These are phyloP conservation scores for Rhagoletis pomonella DNA, from an alignment of 1,140 invertebrate species.

Conservation along the genomic window DNA sequence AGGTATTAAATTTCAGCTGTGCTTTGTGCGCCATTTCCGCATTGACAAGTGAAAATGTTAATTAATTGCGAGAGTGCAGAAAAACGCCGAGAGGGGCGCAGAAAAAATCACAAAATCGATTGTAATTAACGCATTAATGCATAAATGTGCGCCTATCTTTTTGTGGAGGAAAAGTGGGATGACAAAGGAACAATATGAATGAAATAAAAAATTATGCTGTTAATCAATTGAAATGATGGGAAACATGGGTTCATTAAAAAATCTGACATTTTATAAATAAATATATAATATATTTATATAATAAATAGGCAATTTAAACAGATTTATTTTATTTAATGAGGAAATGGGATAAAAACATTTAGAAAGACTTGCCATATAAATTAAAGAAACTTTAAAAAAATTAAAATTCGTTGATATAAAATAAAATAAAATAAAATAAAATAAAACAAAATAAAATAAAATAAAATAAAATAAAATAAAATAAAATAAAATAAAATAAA, in stretches of 20 bases:
- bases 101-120: constrained; percentile 44
- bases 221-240: constrained; percentile 35
- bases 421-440: too few relatives aligned
- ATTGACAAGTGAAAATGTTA: not conserved
- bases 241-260: constrained; percentile 50
- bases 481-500: too few relatives aligned
- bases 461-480: too few relatives aligned
- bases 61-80: constrained; percentile 1
- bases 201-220: constrained; percentile 32
- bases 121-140: constrained; percentile 46
- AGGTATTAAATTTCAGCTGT: not conserved
- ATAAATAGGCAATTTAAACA: constrained; percentile 23
- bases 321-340: constrained; percentile 5
- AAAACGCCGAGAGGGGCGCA: too few relatives aligned
- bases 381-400: too few relatives aligned
- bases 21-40: not conserved
- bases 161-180: not conserved
- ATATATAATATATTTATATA: too few relatives aligned
- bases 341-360: too few relatives aligned
- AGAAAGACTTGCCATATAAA: too few relatives aligned
- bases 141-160: constrained; percentile 19
- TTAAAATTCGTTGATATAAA: too few relatives aligned
- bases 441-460: too few relatives aligned
- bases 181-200: not conserved
- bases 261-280: not conserved